These are phyloP conservation scores for Agrochola circellaris DNA, from an alignment of 2,888 invertebrate genomes.

Conservation along the genomic window DNA sequence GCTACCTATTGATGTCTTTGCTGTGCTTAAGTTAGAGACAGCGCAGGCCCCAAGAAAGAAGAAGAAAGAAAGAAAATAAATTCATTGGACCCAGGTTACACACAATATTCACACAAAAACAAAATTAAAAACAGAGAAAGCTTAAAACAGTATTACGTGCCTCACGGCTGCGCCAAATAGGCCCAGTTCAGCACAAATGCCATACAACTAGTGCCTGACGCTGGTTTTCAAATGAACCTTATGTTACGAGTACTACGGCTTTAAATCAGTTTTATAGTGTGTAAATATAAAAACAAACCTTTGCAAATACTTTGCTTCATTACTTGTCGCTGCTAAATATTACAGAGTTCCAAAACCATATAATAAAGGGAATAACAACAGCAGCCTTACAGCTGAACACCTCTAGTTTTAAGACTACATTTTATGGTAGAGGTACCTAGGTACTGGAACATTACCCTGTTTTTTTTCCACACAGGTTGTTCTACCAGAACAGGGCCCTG, in stretches of 20 bases:
- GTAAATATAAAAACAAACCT: no score
- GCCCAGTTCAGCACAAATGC: no score
- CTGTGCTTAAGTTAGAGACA: not conserved
- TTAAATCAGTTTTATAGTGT: no score
- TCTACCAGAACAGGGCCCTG: constrained; percentile 46
- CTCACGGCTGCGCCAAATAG: no score
- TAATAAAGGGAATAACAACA: not conserved
- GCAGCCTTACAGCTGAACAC: not conserved
- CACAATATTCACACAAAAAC: no score
- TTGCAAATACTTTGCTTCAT: not conserved
- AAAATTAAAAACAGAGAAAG: no score
- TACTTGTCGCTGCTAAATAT: not conserved
- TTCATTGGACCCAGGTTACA: no score
- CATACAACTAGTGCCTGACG: no score
- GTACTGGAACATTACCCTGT: constrained; percentile 2
- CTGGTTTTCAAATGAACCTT: no score
- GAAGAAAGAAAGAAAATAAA: not conserved
- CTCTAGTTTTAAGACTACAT: not conserved
- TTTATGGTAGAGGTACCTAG: not conserved
- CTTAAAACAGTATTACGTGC: no score
- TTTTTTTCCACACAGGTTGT: constrained; percentile 44
- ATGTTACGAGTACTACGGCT: no score
- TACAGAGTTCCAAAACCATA: not conserved
- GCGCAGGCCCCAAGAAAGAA: not conserved
- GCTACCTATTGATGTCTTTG: not conserved